Conservation (phyloP, 2,888 invertebrate species). For the Napeogenes inachia region DNA sequence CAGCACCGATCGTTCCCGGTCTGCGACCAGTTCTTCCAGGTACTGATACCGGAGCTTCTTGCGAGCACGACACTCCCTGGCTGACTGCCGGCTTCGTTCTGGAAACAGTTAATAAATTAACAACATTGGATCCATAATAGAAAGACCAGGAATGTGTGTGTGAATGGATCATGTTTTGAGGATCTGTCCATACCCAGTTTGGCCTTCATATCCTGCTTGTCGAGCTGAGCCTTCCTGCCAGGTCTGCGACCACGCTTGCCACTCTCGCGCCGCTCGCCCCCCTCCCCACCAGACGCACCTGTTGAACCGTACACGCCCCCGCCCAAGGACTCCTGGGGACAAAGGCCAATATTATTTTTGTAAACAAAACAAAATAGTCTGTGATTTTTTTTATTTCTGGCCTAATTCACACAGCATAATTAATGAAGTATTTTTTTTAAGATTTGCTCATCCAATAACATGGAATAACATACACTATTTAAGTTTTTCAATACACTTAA, state of each 20-base stretch:
- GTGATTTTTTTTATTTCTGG: too few relatives aligned
- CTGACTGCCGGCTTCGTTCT: constrained; percentile 98
- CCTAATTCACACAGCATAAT: too few relatives aligned
- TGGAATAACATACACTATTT: too few relatives aligned
- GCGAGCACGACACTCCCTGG: constrained; percentile 96
- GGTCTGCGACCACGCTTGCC: constrained; percentile 93
- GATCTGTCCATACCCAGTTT: constrained; percentile 84
- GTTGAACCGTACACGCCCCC: constrained; percentile 49
- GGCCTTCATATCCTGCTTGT: constrained; percentile 95
- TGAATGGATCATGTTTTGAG: too few relatives aligned
- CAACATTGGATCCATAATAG: too few relatives aligned
- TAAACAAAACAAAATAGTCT: too few relatives aligned
- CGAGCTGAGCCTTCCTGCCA: constrained; percentile 88
- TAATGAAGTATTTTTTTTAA: too few relatives aligned
- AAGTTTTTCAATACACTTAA: too few relatives aligned
- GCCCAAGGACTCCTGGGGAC: constrained; percentile 60
- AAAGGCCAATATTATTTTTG: not conserved
- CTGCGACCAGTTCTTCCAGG: constrained; percentile 94
- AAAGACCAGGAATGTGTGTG: too few relatives aligned
- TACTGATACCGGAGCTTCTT: constrained; percentile 98
- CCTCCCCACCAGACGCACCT: constrained; percentile 62
- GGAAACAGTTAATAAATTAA: constrained; percentile 19
- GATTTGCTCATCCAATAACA: too few relatives aligned
- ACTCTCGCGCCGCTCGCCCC: constrained; percentile 85
- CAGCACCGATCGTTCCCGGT: constrained; percentile 94